Base-by-base conservation (phyloP, 2,888 invertebrate species). In the Tenthredo notha region DNA sequence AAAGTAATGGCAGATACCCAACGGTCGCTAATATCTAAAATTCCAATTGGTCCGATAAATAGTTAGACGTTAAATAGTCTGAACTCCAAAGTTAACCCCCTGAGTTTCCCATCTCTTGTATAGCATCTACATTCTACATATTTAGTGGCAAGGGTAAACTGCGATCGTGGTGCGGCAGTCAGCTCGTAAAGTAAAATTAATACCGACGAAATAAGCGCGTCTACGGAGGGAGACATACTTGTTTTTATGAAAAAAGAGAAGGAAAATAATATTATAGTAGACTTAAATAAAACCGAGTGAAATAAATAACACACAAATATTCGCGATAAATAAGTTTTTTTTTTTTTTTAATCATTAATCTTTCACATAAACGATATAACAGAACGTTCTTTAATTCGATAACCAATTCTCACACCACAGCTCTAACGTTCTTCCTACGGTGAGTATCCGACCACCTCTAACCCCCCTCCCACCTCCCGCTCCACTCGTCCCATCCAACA, bases 151-250 rank as follows among this genome's bases (percentile, higher is more conserved):
- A 50, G 50, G 18, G 18, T 18, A 18, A 18, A 50, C 50, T 50
- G 50, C 50, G 50, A 5, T n/a, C n/a, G n/a, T n/a, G n/a, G n/a
- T 50, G 50, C 50, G 50, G 50, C 50, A 50, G 37, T 12, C 15
- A 18, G 50, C 15, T 50, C 70, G 58, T 61, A 3, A 61, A 70
- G 37, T 70, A 70, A 70, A 50, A n/a, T 33, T 37, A n/a, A n/a
- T 15, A 7, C 18, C 18, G 33, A 70, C 18, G 37, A 37, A 70
- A 70, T 37, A 70, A n/a, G n/a, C n/a, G 70, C 70, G 70, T 70
- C 70, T n/a, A n/a, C n/a, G n/a, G 18, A 37, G 37, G 70, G 70
- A 70, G 50, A 70, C 70, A 70, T 70, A 37, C 37, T 70, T 70
- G 70, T 70, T 70, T 70, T 37, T 70, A 6, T 33, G n/a, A n/a